A percentile compares a stretch with the other conserved stretches of the same genome.
These are phyloP conservation scores for Gallinago paraguaiae DNA, from an alignment of 2,113 vertebrate species.

Conservation along the genomic window DNA sequence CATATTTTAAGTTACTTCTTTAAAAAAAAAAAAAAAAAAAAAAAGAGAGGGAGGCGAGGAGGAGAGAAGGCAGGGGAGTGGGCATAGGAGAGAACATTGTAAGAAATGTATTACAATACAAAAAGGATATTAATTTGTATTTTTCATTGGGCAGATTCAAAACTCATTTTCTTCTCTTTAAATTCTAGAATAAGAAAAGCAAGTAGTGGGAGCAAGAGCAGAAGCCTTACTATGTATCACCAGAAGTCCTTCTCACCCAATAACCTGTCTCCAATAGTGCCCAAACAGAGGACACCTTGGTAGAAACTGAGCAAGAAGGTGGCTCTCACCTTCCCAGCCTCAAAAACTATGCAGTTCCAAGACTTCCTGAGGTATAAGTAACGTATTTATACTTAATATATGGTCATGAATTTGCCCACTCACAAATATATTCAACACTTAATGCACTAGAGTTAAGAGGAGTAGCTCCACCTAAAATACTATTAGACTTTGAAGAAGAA, in stretches of 20 bases:
- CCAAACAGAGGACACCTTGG: background rate
- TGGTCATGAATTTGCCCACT: background rate
- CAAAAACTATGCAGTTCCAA: background rate
- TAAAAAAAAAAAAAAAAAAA: background rate
- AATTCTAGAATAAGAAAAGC: background rate
- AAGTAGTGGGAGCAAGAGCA: background rate
- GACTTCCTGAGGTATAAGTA: background rate
- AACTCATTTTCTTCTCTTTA: background rate
- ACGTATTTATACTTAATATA: background rate
- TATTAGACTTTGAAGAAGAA: background rate
- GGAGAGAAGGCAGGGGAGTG: fast-evolving
- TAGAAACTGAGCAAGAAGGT: background rate
- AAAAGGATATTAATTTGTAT: background rate
- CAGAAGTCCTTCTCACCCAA: background rate
- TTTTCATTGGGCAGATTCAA: background rate
- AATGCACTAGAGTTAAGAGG: background rate
- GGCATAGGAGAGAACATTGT: background rate
- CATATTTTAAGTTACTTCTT: too few species aligned
- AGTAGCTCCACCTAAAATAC: background rate
- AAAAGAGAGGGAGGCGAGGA: fast-evolving
- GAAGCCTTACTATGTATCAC: background rate
- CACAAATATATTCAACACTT: background rate
- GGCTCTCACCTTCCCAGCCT: background rate
- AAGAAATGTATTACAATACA: background rate
- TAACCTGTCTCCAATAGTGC: background rate